phyloP scores from a whole-genome alignment of 1,140 invertebrate species.

The Zaprionus ornatus region DNA sequence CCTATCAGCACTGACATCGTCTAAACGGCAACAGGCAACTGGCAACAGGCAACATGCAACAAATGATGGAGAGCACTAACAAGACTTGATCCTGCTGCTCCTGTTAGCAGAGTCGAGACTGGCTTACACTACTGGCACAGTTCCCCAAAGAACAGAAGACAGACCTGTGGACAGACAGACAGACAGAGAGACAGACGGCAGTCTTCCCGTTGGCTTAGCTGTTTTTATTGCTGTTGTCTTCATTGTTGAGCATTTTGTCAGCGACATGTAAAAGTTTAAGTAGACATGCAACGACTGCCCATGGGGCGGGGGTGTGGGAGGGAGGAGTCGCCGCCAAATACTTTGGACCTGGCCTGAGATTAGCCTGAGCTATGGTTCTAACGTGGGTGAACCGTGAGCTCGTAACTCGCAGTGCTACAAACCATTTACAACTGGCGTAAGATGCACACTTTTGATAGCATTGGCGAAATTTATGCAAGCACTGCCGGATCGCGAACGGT shows the following conservation, averaged over 20 bases:
- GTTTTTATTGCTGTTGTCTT: slow-evolving; percentile 58
- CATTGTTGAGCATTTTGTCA: slow-evolving; percentile 77
- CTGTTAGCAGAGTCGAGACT: slow-evolving; percentile 60
- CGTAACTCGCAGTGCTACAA: slow-evolving; percentile 44
- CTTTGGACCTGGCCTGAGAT: slow-evolving; percentile 10
- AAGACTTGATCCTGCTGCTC: slow-evolving; percentile 79
- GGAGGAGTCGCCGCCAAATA: slow-evolving; percentile 8
- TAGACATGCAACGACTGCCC: slow-evolving; percentile 58
- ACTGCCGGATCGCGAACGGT: slow-evolving; percentile 25
- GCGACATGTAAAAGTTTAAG: slow-evolving; percentile 77
- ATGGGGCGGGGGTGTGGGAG: slow-evolving; percentile 6
- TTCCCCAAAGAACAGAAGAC: slow-evolving; percentile 51
- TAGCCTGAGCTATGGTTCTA: slow-evolving; percentile 26
- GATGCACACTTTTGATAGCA: slow-evolving; percentile 79
- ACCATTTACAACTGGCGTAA: slow-evolving; percentile 71
- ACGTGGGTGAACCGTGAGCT: slow-evolving; percentile 49
- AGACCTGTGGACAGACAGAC: slow-evolving; percentile 21
- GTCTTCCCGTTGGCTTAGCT: slow-evolving; percentile 55
- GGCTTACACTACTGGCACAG: slow-evolving; percentile 75
- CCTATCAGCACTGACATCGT: slow-evolving; percentile 72
- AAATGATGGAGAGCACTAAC: slow-evolving; percentile 56
- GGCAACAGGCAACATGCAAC: slow-evolving; percentile 40
- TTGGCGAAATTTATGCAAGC: slow-evolving; percentile 68
- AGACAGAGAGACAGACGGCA: slow-evolving; percentile 15
- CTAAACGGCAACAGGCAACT: slow-evolving; percentile 52